Evolutionary conservation across 2,888 invertebrate species (phyloP).

Genomic region (Sthenelais limicola): DNA sequence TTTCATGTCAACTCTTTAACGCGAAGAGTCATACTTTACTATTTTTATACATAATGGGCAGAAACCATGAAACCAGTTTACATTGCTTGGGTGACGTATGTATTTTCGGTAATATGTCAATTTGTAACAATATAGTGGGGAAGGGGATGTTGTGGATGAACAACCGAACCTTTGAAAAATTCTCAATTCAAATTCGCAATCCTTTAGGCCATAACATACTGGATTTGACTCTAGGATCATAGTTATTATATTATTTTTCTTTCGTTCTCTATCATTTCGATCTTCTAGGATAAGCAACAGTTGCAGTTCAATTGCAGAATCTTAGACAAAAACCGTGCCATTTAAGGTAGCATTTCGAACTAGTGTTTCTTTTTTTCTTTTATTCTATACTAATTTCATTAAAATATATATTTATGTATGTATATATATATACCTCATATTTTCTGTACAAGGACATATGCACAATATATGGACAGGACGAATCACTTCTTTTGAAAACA

Average conservation of each 20-base stretch:
- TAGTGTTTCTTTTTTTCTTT: conserved; percentile 16
- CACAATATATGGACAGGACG: conserved; percentile 37
- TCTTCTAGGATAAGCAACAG: too few species aligned
- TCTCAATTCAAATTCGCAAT: too few species aligned
- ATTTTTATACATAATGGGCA: too few species aligned
- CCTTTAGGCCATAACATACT: too few species aligned
- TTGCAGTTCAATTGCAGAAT: background rate
- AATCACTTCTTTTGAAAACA: conserved; percentile 32
- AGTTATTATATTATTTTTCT: too few species aligned
- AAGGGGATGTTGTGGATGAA: conserved; percentile 37
- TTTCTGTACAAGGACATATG: conserved; percentile 36
- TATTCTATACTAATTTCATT: conserved; percentile 37
- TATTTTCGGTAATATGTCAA: conserved; percentile 30
- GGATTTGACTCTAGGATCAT: too few species aligned
- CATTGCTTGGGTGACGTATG: conserved; percentile 38
- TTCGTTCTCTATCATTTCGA: too few species aligned
- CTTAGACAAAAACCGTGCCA: conserved; percentile 3
- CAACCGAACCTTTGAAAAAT: conserved; percentile 32
- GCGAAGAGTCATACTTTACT: too few species aligned
- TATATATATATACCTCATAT: conserved; percentile 25
- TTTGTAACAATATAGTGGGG: conserved; percentile 27
- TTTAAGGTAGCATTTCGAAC: conserved; percentile 15
- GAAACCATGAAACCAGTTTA: conserved; percentile 29
- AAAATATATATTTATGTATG: conserved; percentile 35
- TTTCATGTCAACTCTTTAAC: too few species aligned